Evolutionary conservation across 2,113 vertebrate genomes (phyloP), one percentile per base, ranked within the genome.

Genomic region (Choloepus hoffmanni): DNA sequence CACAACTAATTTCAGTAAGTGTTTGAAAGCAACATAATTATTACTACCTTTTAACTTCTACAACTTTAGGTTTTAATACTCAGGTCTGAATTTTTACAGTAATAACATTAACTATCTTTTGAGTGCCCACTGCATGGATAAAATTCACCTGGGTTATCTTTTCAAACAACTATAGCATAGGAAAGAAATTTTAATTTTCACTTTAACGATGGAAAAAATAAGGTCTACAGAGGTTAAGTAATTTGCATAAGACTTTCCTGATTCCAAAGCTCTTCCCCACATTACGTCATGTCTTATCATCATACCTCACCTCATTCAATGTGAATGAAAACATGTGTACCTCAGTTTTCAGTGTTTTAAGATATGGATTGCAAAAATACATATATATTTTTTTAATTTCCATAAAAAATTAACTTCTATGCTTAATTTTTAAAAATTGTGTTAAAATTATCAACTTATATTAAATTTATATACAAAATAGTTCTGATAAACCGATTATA

Each of bases 281-380:
- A 72, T 36, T 30, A 30, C 36, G 21, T 63, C 50, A 18, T 24
- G 10, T 65, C 11, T 68, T 50, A 23, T 36, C 5, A n/a, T 43
- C 28, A 50, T 4, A 62, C 40, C 58, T 83, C 68, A 72, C 7
- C 33, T 50, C 50, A 81, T 18, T 81, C 33, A 85, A 63, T 1
- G 45, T 68, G 36, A 77, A 77, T 13, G 28, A 92, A 67, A 77
- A 65, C 30, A 62, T 65, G 24, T 63, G 4, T 55, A 73, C 28
- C 33, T 93, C 40, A 43, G 50, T 48, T 79, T 90, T 90, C 62
- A 67, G 43, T 45, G 62, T 73, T 73, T 86, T 73, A 73, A 86
- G 68, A 30, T 30, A 73, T 4, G 30, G 28, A 53, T 40, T 73
- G 10, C n/a, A 87, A 72, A 85, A 55, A 36, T 36, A 36, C 36